Evolutionary conservation across 1,140 invertebrate genomes (phyloP), one percentile per base, ranked within the genome.

Genomic region (Octopus sinensis): DNA sequence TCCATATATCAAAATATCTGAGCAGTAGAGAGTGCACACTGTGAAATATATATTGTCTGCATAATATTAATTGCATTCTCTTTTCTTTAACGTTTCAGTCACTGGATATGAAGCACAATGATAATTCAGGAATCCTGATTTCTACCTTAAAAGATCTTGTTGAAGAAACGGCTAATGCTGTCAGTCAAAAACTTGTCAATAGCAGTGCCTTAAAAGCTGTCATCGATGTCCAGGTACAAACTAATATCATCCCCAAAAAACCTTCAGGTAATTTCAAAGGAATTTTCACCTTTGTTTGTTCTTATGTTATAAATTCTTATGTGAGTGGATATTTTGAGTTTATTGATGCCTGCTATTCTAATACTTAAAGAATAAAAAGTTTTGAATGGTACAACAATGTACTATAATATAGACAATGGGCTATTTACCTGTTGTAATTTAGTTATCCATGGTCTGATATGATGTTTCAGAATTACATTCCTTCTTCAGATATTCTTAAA

Each of bases 191-290:
- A 93, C 80, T 84, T 86, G 92, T 92, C 4, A 92, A 93, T 81
- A 89, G 93, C 54, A 92, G 93, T 10, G 93, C 93, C 23, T 90
- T 96, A n/a, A 92, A 93, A 71, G 94, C 95, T 17, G 94, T 96
- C 17, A 91, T 95, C 4, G 95, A 96, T 90, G 95, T 96, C 30
- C 94, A 95, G 89, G 93, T 95, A 12, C 94, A 95, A 89, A 94
- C 94, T 7, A 93, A 93, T 4, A 87, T 94, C 30, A 13, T 73
- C 17, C 17, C 68, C 6, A 73, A 73, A 73, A n/a, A 13, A 73
- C 17, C 17, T 73, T n/a, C 17, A 73, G 17, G 17, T 73, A 12
- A 12, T 73, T 73, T 73, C 30, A 73, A 6, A n/a, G 17, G 5
- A 73, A 12, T n/a, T 73, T 73, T 6, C 17, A 9, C 13, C 6